Evolutionary conservation across 1,140 invertebrate species (phyloP).

Genomic region (Mycetomoellerius zeteki): DNA sequence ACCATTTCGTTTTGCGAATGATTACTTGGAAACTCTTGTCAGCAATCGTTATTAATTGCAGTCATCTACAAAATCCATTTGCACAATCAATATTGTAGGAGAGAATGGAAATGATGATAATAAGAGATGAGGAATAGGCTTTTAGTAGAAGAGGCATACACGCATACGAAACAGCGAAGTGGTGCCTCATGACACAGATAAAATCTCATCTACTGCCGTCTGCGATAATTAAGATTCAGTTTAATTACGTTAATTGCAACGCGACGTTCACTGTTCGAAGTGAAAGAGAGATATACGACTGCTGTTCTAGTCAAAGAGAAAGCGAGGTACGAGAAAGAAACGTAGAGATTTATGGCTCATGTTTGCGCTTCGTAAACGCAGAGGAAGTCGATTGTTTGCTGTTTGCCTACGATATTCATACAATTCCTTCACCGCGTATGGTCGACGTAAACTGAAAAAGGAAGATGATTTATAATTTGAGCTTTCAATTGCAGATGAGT

Average conservation of each 20-base stretch:
- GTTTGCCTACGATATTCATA: slow-evolving; percentile 37
- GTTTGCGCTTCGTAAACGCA: slow-evolving; percentile 59
- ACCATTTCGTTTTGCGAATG: background rate
- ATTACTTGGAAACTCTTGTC: background rate
- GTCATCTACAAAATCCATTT: background rate
- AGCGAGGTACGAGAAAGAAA: slow-evolving; percentile 52
- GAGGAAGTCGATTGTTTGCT: slow-evolving; percentile 62
- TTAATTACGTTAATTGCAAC: slow-evolving; percentile 63
- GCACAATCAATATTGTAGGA: background rate
- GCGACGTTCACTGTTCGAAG: slow-evolving; percentile 41
- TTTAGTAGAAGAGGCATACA: slow-evolving; percentile 17
- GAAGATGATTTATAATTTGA: slow-evolving; percentile 40
- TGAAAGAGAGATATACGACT: slow-evolving; percentile 44
- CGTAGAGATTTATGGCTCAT: slow-evolving; percentile 58
- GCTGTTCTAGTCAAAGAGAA: slow-evolving; percentile 53
- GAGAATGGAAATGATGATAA: slow-evolving; percentile 9
- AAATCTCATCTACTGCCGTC: slow-evolving; percentile 44
- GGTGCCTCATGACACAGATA: slow-evolving; percentile 33
- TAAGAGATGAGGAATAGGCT: background rate
- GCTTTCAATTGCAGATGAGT: slow-evolving; percentile 2
- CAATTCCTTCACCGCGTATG: slow-evolving; percentile 41
- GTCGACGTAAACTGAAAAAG: slow-evolving; percentile 15
- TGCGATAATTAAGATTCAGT: slow-evolving; percentile 59
- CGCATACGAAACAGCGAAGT: background rate
- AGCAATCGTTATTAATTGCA: background rate